Evolutionary conservation across 2,113 vertebrate species (phyloP), one percentile per base, ranked within the genome.

Genomic region (Oreochromis spilurus): DNA sequence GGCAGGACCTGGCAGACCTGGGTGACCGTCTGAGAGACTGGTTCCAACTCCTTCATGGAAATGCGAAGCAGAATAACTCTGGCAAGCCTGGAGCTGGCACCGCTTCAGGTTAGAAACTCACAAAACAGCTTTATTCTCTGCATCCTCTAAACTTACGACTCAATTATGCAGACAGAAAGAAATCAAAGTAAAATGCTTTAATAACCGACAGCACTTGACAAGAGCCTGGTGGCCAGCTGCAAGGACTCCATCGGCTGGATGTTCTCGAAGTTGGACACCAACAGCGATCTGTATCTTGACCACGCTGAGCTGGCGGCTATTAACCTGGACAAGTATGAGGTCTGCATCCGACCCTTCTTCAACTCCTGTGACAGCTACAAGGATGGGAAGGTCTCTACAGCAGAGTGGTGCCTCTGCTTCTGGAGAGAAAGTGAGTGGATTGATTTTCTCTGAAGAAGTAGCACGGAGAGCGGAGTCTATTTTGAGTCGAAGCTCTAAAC

Each of bases 331-430:
- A 98, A 99, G 92, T 99, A 99, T 1, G 99, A 99, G 95, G 95
- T 98, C 92, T 99, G 99, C 96, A 97, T 99, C 92, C 96, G 97
- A 57, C 97, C 98, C 86, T 99, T 99, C 97, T 99, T 99, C 96
- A 98, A 98, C 95, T 99, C 98, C 94, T 99, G 99, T 0, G 99
- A 99, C 95, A 97, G 97, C 92, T 98, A 98, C 96, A 97, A 95
- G 89, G 99, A 99, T 0, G 98, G 98, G 12, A 97, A 96, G 1
- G 97, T 99, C 48, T 98, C 99, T 2, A 97, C 97, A 0, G 97
- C 98, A 0, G 98, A 99, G 93, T 99, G 98, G 99, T 99, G 99
- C 95, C 97, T 99, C 96, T 99, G 99, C 95, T 99, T 99, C 96
- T 99, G 98, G 99, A 98, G 98, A 92, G 98, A 99, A 95, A 99